These are phyloP conservation scores for Tortricodes alternella DNA, from an alignment of 2,888 invertebrate species.

Conservation along the genomic window DNA sequence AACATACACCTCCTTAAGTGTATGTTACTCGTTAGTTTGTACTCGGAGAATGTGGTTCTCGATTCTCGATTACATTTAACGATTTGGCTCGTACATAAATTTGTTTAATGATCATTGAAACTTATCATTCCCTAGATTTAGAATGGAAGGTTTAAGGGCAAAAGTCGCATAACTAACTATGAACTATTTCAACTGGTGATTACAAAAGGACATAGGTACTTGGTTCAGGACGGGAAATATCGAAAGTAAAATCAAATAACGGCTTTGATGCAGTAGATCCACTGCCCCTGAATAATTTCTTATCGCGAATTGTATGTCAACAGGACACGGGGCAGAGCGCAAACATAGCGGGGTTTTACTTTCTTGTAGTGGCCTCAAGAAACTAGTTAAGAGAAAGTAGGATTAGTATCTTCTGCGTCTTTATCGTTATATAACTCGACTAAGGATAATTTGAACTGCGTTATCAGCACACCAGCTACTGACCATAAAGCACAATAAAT, in stretches of 20 bases:
- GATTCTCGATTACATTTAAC: constrained; percentile 17
- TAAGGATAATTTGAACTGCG: constrained; percentile 14
- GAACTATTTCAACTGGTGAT: constrained; percentile 4
- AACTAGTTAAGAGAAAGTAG: constrained; percentile 82
- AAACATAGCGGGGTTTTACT: constrained; percentile 80
- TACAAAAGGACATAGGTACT: constrained; percentile 3
- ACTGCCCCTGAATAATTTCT: constrained; percentile 69
- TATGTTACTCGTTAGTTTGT: constrained; percentile 27
- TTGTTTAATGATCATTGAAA: constrained; percentile 17
- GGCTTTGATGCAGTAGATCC: constrained; percentile 39
- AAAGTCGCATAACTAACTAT: too few relatives aligned
- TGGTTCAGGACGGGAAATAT: constrained; percentile 18
- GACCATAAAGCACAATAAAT: not conserved
- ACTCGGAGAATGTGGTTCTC: constrained; percentile 10
- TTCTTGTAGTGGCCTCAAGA: constrained; percentile 78
- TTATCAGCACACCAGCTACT: constrained; percentile 10
- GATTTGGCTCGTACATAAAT: constrained; percentile 10
- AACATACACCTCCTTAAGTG: constrained; percentile 30
- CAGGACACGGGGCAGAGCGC: constrained; percentile 77
- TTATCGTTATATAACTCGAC: constrained; percentile 68
- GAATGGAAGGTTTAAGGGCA: not conserved
- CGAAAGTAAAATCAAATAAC: constrained; percentile 26
- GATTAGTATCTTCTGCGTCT: constrained; percentile 70
- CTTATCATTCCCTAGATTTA: not conserved
- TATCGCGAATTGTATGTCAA: constrained; percentile 76